These are phyloP conservation scores for Choloepus hoffmanni DNA, from an alignment of 2,113 vertebrate species.

Conservation along the genomic window DNA sequence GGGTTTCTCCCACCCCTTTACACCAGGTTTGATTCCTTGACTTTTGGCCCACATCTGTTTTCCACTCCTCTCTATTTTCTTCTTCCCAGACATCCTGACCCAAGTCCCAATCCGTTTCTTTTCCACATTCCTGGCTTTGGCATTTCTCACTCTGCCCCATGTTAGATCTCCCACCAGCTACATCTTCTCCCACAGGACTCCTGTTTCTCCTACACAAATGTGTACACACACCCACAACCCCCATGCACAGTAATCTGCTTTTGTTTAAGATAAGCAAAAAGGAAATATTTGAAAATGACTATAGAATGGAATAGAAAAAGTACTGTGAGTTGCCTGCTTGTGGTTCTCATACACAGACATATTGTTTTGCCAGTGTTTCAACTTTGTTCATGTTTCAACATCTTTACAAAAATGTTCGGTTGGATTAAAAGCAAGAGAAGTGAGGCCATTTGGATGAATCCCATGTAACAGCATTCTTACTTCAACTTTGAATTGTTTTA, in stretches of 20 bases:
- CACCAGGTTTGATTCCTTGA: neutral
- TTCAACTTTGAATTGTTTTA: slow-evolving; percentile 36
- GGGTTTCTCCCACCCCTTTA: neutral
- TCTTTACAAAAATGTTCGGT: neutral
- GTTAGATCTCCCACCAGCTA: neutral
- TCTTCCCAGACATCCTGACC: neutral
- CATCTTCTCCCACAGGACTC: neutral
- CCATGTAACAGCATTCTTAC: neutral
- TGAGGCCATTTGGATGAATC: neutral
- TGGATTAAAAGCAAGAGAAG: slow-evolving; percentile 3
- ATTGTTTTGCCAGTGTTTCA: neutral
- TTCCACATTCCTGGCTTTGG: neutral
- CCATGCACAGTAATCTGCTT: neutral
- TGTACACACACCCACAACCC: neutral
- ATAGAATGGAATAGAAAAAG: neutral
- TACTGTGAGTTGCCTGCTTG: neutral
- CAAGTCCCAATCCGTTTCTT: neutral
- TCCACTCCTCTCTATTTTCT: neutral
- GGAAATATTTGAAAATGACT: neutral
- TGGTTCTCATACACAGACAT: neutral
- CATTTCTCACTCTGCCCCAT: neutral
- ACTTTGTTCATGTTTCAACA: neutral
- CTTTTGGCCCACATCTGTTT: neutral
- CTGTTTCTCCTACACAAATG: neutral
- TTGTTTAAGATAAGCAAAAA: neutral